Evolutionary conservation across 1,140 invertebrate genomes (phyloP).

Genomic region (Semibalanus balanoides): DNA sequence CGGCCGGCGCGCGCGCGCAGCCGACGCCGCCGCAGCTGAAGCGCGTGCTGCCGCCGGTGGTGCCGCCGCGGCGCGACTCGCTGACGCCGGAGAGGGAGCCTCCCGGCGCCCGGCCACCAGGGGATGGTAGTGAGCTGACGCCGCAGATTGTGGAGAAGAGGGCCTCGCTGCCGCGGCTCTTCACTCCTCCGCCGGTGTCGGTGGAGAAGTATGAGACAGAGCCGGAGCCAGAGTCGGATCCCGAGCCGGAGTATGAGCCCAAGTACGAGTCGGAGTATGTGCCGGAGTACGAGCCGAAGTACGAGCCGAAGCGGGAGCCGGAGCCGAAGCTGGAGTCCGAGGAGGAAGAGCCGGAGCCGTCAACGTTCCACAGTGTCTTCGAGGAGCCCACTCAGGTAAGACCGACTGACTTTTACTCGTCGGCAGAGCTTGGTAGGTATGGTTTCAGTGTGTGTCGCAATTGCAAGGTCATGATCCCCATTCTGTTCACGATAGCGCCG

Average conservation of each 20-base stretch:
- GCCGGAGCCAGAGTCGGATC: background rate
- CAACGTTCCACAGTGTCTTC: background rate
- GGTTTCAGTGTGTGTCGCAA: too few species aligned
- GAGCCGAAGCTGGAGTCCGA: background rate
- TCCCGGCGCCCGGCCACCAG: too few species aligned
- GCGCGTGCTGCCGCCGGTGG: conserved; percentile 1
- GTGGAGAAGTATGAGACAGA: background rate
- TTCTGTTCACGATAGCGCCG: too few species aligned
- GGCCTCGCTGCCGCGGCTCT: too few species aligned
- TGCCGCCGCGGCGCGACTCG: background rate
- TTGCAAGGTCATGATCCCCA: too few species aligned
- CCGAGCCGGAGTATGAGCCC: background rate
- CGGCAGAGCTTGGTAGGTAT: too few species aligned
- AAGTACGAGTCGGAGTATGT: background rate
- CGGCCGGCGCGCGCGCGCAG: background rate
- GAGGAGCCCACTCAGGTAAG: background rate
- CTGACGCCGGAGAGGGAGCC: background rate
- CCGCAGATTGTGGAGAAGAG: too few species aligned
- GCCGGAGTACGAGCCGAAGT: background rate
- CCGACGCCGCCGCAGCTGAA: conserved; percentile 4
- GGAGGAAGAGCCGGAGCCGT: background rate
- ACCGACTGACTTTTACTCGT: too few species aligned
- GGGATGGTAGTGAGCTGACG: background rate
- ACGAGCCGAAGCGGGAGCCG: background rate
- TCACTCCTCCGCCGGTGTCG: too few species aligned